A percentile compares a stretch with the other conserved stretches of the same genome.
Conservation (phyloP, 2,888 invertebrate species). For the Cylloceria caligata region DNA sequence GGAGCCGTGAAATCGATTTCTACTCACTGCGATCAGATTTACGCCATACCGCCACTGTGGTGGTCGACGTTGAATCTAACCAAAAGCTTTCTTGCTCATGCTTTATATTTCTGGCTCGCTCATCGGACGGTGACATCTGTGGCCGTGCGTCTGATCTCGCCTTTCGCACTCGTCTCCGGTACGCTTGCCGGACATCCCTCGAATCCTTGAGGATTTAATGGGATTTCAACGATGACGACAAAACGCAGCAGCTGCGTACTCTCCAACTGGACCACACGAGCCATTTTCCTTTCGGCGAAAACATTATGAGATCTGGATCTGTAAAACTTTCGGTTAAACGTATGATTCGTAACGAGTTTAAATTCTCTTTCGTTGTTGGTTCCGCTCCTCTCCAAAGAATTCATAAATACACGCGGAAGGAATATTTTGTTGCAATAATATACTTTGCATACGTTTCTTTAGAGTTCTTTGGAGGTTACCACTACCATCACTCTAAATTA, state of each 20-base stretch:
- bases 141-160: slow-evolving; percentile 60
- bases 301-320: slow-evolving; percentile 36
- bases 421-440: background rate
- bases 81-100: slow-evolving; percentile 22
- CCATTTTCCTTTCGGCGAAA: slow-evolving; percentile 26
- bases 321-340: slow-evolving; percentile 17
- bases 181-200: slow-evolving; percentile 65
- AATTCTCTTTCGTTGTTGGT: background rate
- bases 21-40: slow-evolving; percentile 73
- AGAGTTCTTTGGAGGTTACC: no score
- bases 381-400: no score
- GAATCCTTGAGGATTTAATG: slow-evolving; percentile 72
- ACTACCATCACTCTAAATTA: no score
- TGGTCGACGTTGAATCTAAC: slow-evolving; percentile 38
- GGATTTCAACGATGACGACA: slow-evolving; percentile 68
- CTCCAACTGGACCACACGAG: slow-evolving; percentile 49
- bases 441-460: background rate
- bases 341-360: slow-evolving; percentile 34
- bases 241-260: slow-evolving; percentile 64
- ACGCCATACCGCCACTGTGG: slow-evolving; percentile 46
- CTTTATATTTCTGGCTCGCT: slow-evolving; percentile 23
- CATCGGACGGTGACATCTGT: slow-evolving; percentile 73
- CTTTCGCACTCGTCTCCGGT: slow-evolving; percentile 55
- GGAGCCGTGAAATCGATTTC: slow-evolving; percentile 77
- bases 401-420: background rate